phyloP scores from a whole-genome alignment of 2,888 invertebrate genomes.

The Agrochola lota region DNA sequence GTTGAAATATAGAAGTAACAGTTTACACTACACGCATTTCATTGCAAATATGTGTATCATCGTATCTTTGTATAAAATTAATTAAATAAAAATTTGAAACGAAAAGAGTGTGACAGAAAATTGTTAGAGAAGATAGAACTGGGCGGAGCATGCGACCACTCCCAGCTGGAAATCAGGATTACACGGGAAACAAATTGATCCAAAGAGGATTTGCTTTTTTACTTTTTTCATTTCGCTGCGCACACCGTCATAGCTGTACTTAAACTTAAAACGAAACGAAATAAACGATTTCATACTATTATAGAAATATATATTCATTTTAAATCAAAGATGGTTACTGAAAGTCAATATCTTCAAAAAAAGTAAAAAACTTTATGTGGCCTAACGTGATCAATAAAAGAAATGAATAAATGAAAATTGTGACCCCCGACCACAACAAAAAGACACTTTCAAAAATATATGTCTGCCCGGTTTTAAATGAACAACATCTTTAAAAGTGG shows the following conservation, averaged over 20 bases:
- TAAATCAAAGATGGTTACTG: background rate
- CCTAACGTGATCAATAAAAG: background rate
- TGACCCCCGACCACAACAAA: background rate
- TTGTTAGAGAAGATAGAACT: slow-evolving; percentile 58
- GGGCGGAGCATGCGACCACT: slow-evolving; percentile 77
- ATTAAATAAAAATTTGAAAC: slow-evolving; percentile 14
- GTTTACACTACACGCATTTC: background rate
- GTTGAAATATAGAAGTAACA: background rate
- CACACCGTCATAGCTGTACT: slow-evolving; percentile 49
- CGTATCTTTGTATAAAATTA: background rate
- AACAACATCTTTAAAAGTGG: background rate
- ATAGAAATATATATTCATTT: slow-evolving; percentile 7
- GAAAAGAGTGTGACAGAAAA: slow-evolving; percentile 69
- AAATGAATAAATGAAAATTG: background rate
- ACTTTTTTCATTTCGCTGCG: slow-evolving; percentile 58
- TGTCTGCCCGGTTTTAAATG: background rate
- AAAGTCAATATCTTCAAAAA: slow-evolving; percentile 1
- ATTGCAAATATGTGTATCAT: background rate
- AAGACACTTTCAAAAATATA: background rate
- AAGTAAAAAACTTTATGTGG: background rate
- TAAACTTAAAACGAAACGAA: slow-evolving; percentile 44
- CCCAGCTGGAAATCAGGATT: slow-evolving; percentile 73
- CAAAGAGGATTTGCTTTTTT: slow-evolving; percentile 73
- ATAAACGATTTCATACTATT: slow-evolving; percentile 30
- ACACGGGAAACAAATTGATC: slow-evolving; percentile 77